Evolutionary conservation across 2,888 invertebrate species (phyloP).

Genomic region (Drosophila testacea): DNA sequence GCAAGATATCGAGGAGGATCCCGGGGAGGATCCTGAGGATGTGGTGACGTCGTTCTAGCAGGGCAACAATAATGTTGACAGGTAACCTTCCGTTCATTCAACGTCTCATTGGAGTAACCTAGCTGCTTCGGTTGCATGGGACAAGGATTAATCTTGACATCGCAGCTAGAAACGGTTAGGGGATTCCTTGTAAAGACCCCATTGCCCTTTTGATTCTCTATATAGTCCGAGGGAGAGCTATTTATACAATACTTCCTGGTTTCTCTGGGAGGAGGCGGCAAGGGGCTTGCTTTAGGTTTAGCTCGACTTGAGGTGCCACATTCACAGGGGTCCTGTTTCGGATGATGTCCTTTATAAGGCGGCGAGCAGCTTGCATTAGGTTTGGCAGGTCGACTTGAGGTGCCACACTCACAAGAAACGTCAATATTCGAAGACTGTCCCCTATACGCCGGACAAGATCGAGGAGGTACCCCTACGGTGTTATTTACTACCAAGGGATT

Average conservation of each 20-base stretch:
- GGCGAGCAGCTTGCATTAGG: background rate
- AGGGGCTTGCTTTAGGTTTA: background rate
- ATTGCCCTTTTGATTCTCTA: background rate
- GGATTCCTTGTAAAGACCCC: background rate
- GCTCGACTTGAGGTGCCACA: background rate
- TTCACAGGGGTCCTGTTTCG: background rate
- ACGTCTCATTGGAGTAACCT: background rate
- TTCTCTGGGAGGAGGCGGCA: background rate
- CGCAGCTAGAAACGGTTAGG: background rate
- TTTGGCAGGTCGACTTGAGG: background rate
- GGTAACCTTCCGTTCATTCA: background rate
- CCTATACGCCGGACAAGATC: background rate
- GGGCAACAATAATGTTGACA: background rate
- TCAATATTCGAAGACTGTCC: background rate
- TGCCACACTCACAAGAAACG: background rate
- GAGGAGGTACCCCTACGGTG: background rate
- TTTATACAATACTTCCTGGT: background rate
- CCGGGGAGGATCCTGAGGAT: background rate
- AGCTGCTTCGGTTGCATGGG: background rate
- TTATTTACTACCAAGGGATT: conserved; percentile 23
- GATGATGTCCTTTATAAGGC: no score
- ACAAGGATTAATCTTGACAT: background rate
- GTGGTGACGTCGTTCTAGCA: background rate
- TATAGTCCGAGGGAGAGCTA: background rate
- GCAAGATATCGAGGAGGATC: no score